phyloP scores from a whole-genome alignment of 2,113 vertebrate genomes.

The Elachura formosa region DNA sequence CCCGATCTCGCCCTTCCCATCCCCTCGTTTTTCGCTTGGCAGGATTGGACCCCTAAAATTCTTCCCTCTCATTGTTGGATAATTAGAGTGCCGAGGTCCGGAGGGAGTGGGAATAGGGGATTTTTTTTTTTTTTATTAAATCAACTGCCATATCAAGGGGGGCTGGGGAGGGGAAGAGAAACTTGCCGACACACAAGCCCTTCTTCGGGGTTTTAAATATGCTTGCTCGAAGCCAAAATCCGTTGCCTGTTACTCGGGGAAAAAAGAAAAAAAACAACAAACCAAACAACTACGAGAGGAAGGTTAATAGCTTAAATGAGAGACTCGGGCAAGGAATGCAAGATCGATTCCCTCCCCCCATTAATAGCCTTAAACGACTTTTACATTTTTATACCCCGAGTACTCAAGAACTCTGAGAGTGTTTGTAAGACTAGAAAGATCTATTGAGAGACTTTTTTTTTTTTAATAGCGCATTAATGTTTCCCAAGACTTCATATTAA shows the following conservation, averaged over 20 bases:
- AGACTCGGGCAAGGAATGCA: background rate
- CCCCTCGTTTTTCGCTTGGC: background rate
- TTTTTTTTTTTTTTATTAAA: background rate
- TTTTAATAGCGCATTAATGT: slow-evolving; percentile 39
- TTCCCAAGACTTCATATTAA: slow-evolving; percentile 54
- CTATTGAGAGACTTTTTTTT: slow-evolving; percentile 31
- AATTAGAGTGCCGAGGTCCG: background rate
- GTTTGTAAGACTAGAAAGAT: slow-evolving; percentile 63
- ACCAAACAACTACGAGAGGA: background rate
- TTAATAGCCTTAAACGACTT: slow-evolving; percentile 46
- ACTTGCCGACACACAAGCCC: slow-evolving; percentile 1
- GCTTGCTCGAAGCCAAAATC: background rate
- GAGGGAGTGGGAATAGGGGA: background rate
- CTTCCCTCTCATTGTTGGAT: background rate
- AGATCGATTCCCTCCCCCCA: slow-evolving; percentile 7
- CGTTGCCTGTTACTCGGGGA: background rate
- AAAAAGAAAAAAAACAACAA: background rate
- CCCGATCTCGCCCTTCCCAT: background rate
- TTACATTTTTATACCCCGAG: slow-evolving; percentile 28
- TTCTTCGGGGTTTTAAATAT: background rate
- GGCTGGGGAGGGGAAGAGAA: background rate
- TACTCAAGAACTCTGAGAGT: slow-evolving; percentile 10
- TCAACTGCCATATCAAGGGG: background rate
- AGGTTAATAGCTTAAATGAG: slow-evolving; percentile 27
- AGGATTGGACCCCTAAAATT: background rate